Evolutionary conservation across 2,797 vertebrate genomes (phyloP), one percentile per base, ranked within the genome.

Genomic region (Schizopygopsis malacanthus): DNA sequence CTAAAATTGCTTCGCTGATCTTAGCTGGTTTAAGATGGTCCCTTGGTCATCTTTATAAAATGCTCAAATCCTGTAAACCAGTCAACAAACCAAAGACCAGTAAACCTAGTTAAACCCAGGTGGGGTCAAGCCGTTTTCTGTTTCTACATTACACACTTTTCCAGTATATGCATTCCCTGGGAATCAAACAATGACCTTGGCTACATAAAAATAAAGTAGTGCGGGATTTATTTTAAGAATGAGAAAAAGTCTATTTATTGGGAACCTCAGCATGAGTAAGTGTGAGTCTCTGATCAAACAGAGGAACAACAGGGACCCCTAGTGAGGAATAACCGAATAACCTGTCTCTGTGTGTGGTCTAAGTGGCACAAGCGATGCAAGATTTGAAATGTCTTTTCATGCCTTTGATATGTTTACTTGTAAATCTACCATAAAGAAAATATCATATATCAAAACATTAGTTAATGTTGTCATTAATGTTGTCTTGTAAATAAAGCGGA

Each of bases 301-400:
- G 56, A 85, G 83, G 83, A 82, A 72, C 79, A 78, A 87, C 61
- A 81, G 83, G 77, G 86, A 78, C 79, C 86, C 86, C 86, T 79
- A 72, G 86, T 77, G 86, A 59, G 28, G 15, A 50, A 18, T 4
- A 52, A n/a, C 25, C n/a, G 71, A 73, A 85, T 71, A 69, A 22
- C 11, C 20, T 52, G 16, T 81, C 54, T 85, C 69, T 41, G 13
- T 81, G 83, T 85, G 83, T 79, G 83, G 83, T 70, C 80, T 28
- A 28, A 43, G 63, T 54, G 47, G 22, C 50, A 33, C 39, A 71
- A 20, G 63, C 83, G 16, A 28, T 33, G 52, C 50, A 45, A 39
- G 20, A 33, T 78, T 25, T 79, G 22, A 16, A 39, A 69, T n/a
- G n/a, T 70, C 47, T 56, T 69, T 6, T 6, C 45, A 37, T 56